phyloP scores from a whole-genome alignment of 2,888 invertebrate genomes.

The Poecilus cupreus region DNA sequence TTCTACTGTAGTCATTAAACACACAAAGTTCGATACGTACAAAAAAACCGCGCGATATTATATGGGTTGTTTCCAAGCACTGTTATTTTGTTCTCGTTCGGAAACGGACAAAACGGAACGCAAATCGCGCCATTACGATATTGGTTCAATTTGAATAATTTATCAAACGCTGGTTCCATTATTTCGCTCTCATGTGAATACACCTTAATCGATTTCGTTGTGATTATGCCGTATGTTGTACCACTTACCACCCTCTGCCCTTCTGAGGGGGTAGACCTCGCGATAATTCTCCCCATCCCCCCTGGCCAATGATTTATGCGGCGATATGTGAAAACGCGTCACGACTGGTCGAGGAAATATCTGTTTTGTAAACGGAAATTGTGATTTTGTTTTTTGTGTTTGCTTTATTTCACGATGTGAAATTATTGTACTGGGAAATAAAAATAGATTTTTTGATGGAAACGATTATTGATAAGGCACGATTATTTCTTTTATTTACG shows the following conservation, averaged over 20 bases:
- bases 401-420: constrained; percentile 46
- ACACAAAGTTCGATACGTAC: constrained; percentile 23
- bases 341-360: constrained; percentile 45
- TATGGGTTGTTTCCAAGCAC: constrained; percentile 31
- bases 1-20: constrained; percentile 6
- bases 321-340: constrained; percentile 48
- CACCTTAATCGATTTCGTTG: constrained; percentile 55
- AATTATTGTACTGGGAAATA: constrained; percentile 47
- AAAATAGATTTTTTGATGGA: constrained; percentile 47
- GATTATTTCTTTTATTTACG: constrained; percentile 45
- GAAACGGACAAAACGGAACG: constrained; percentile 50
- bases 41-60: constrained; percentile 38
- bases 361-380: constrained; percentile 51
- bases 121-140: constrained; percentile 59
- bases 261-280: background rate
- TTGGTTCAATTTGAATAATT: constrained; percentile 60
- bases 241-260: constrained; percentile 45
- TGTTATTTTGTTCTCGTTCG: constrained; percentile 39
- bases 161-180: constrained; percentile 57
- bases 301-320: constrained; percentile 42
- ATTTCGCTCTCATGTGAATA: constrained; percentile 57
- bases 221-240: constrained; percentile 57
- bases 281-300: background rate
- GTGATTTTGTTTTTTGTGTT: constrained; percentile 46
- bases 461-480: constrained; percentile 46